Evolutionary conservation across 2,113 vertebrate genomes (phyloP).

Genomic region (Pholis gunnellus): DNA sequence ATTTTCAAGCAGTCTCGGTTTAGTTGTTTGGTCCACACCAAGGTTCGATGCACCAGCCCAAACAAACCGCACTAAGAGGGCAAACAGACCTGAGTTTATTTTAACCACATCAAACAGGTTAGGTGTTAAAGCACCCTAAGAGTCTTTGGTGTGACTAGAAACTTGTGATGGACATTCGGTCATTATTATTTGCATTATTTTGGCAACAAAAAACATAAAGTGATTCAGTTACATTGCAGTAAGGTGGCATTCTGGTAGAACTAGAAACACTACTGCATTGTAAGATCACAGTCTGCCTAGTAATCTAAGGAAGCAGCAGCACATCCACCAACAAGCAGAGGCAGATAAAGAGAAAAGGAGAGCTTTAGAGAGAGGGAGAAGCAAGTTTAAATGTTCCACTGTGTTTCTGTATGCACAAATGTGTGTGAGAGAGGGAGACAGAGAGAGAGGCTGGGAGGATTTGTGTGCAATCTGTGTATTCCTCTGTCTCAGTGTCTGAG

Average conservation of each 20-base stretch:
- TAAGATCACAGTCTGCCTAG: constrained; percentile 45
- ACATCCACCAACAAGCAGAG: constrained; percentile 54
- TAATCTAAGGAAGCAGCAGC: constrained; percentile 56
- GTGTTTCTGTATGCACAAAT: constrained; percentile 15
- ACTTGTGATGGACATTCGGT: too few relatives aligned
- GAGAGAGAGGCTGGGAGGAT: constrained; percentile 21
- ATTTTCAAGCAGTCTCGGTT: neutral
- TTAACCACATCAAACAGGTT: neutral
- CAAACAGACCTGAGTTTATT: neutral
- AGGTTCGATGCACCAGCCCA: neutral
- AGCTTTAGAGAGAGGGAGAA: constrained; percentile 22
- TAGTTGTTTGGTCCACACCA: neutral
- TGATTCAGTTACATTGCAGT: neutral
- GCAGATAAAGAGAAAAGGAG: constrained; percentile 43
- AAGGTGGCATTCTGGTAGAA: neutral
- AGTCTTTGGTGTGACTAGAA: neutral
- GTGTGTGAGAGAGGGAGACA: neutral
- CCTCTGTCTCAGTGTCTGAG: constrained; percentile 46
- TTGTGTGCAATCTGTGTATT: constrained; percentile 55
- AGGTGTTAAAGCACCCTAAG: neutral
- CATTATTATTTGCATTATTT: neutral
- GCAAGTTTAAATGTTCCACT: constrained; percentile 9
- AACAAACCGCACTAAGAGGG: neutral
- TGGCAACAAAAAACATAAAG: neutral
- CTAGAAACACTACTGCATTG: constrained; percentile 28